Base-by-base conservation (phyloP, 2,888 invertebrate genomes). In the Corbicula japonica region DNA sequence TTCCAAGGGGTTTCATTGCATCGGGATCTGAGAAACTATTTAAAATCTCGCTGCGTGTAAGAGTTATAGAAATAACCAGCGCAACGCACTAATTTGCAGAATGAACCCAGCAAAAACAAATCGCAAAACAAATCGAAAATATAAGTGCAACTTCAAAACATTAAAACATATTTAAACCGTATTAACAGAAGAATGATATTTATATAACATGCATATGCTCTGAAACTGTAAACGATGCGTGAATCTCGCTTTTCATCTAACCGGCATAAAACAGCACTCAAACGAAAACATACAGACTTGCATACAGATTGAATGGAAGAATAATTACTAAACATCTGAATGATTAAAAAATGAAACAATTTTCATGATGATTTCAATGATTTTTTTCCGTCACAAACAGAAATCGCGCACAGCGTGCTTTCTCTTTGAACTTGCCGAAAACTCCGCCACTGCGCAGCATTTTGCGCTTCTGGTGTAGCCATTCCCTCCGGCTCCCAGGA, bases 311-410 rank as follows among this genome's bases (percentile, higher is more conserved):
- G 44, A 62, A 79, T 70, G 76, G 71, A 26, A 60, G 63, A 79
- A 79, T 79, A 79, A 79, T 79, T 74, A 78, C 54, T 10, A 54
- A 23, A 38, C 63, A 63, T 72, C 71, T 34, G 52, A 79, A 70
- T 80, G 71, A 80, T 75, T 80, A 68, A 76, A 58, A 80, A 66
- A 75, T 80, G 61, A 52, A 75, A 68, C 75, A 76, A 80, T 76
- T 76, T 66, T 73, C 76, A 76, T 76, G 80, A 76, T 68, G 60
- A 76, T 73, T 80, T 73, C 73, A 76, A 52, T 48, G 69, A 52
- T 26, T 56, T 63, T n/a, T 46, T 48, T 10, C 69, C 80, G 65
- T 76, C 76, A 76, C 48, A 52, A 50, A 58, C 80, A 80, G 76
- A 70, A 50, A 72, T 69, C 50, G 34, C 26, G 41, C 76, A 26